Evolutionary conservation across 2,888 invertebrate species (phyloP), one percentile per base, ranked within the genome.

Genomic region (Pristionchus mayeri): DNA sequence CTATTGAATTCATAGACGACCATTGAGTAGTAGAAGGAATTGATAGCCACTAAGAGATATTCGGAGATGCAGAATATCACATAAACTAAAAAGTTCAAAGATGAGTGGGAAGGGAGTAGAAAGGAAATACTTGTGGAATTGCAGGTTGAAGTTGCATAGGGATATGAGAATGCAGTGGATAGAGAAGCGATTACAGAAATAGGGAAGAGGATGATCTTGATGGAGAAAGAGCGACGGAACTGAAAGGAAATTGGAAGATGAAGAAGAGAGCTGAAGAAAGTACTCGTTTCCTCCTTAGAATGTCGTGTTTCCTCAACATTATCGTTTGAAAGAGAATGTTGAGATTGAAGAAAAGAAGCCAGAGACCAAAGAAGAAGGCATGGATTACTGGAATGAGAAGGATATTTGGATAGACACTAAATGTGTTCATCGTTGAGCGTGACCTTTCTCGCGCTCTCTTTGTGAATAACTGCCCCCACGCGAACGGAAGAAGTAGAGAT

Each of bases 321-420:
- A 63, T 60, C 9, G 30, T 27, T 48, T 63, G 81, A 86, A 92
- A 90, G 16, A 92, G 86, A 88, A 92, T 91, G 79, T 92, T 92
- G 85, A 92, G 90, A 86, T 91, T 90, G 87, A 92, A 92, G 24
- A 87, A 85, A 24, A 89, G 88, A 13, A 92, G 87, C 92, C 92
- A 92, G 13, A 91, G 85, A 0, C 89, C 89, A 82, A 90, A 92
- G 57, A 87, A 89, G 16, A 90, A 40, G 9, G 92, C 91, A 85
- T 92, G 92, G 24, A 92, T 85, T 24, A 88, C 92, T 90, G 79
- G 87, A 88, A 37, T 37, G 40, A 86, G 80, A 54, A 52, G 11
- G 6, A 16, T 13, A 27, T 37, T n/a, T 30, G 37, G 63, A 67
- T 50, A 34, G 7, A 34, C 13, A 6, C 44, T 6, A 44, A 44